Conservation (phyloP, 2,113 vertebrate genomes). For the Ophiodon elongatus region DNA sequence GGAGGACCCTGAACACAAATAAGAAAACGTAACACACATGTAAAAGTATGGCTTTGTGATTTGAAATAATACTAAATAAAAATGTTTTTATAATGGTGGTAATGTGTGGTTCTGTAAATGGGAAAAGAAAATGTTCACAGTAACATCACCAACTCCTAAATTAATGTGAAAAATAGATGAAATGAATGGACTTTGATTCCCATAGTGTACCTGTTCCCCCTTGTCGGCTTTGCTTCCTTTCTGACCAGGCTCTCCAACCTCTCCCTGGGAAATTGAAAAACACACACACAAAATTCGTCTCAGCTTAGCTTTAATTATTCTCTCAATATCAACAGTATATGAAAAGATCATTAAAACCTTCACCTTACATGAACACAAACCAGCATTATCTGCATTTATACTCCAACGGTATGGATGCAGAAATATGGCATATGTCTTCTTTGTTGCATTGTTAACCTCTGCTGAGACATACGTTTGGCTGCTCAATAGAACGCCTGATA, state of each 20-base stretch:
- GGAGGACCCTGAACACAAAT: constrained; percentile 90
- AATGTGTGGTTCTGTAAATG: not conserved
- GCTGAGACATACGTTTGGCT: constrained; percentile 50
- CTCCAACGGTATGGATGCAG: not conserved
- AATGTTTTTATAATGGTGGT: not conserved
- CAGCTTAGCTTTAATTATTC: constrained; percentile 2
- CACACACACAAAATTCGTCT: constrained; percentile 20
- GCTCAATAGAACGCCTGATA: constrained; percentile 20
- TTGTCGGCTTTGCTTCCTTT: constrained; percentile 98
- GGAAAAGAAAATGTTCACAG: not conserved
- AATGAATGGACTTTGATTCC: not conserved
- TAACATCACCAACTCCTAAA: not conserved
- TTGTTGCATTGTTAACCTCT: constrained; percentile 37
- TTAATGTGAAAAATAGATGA: not conserved
- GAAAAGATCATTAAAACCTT: constrained; percentile 6
- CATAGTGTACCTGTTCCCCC: constrained; percentile 91
- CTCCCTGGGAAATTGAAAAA: constrained; percentile 87
- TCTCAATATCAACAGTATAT: constrained; percentile 9
- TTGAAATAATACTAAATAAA: too few species aligned
- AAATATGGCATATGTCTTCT: not conserved
- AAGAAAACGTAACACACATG: constrained; percentile 4
- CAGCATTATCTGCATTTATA: not conserved
- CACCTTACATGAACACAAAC: not conserved
- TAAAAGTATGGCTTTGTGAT: not conserved
- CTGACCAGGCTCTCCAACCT: constrained; percentile 96